These are phyloP conservation scores for Muntiacus muntjak DNA, from an alignment of 2,113 vertebrate genomes.

Conservation along the genomic window DNA sequence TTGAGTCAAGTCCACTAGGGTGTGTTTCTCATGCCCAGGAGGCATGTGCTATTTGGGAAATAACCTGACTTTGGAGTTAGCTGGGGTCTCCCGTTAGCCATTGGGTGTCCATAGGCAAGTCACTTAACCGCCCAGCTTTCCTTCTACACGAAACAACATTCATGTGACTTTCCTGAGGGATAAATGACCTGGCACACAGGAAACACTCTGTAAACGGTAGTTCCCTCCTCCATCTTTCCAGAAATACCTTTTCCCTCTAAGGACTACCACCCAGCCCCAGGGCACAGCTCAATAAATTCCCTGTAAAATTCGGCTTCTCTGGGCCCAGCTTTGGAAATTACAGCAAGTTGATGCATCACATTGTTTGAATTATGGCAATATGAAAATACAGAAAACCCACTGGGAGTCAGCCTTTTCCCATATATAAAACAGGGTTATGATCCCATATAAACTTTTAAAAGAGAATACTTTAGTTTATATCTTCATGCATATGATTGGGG, in stretches of 20 bases:
- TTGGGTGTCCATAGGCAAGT: not conserved
- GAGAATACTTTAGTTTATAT: conserved; percentile 71
- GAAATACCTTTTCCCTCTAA: not conserved
- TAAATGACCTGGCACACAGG: not conserved
- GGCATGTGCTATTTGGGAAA: not conserved
- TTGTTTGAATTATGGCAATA: conserved; percentile 82
- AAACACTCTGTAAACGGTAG: not conserved
- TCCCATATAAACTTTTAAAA: conserved; percentile 79
- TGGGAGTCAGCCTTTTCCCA: conserved; percentile 77
- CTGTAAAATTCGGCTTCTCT: conserved; percentile 68
- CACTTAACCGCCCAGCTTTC: not conserved
- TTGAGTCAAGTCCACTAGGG: not conserved
- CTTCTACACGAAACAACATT: not conserved
- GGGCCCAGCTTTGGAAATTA: conserved; percentile 66
- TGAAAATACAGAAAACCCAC: conserved; percentile 79
- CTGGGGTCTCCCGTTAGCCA: not conserved
- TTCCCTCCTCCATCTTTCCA: not conserved
- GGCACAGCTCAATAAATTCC: conserved; percentile 54
- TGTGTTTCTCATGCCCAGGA: not conserved
- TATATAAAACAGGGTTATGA: conserved; percentile 80
- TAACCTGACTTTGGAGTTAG: not conserved
- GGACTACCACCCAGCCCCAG: conserved; percentile 21
- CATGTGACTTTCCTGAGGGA: not conserved
- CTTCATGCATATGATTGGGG: conserved; percentile 44
- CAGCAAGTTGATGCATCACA: conserved; percentile 71